Base-by-base conservation (phyloP, 1,140 invertebrate genomes). In the Eriocheir sinensis region DNA sequence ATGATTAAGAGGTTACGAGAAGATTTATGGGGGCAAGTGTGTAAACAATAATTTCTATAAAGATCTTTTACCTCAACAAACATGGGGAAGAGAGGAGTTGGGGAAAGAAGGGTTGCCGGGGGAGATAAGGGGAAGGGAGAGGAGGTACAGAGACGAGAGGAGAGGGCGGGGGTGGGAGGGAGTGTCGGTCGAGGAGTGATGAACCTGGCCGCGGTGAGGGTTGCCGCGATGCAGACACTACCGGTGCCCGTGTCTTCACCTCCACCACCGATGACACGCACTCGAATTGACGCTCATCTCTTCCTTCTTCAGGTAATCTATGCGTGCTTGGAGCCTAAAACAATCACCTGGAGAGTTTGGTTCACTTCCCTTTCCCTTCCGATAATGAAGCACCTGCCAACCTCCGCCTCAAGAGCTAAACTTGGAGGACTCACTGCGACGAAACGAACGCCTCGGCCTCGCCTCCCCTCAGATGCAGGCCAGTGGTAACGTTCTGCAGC, bases 361-460 rank as follows among this genome's bases (percentile, higher is more conserved):
- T 86, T 27, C 27, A 30, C 30, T 89, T 89, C 4, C 27, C 21
- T 88, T 88, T 32, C n/a, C 27, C 27, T 27, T 36, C 0, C n/a
- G 17, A 36, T 92, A 21, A 48, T 92, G 81, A 53, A 83, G 85
- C 79, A 80, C 38, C 80, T 44, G 91, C 91, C 91, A 92, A 48
- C 91, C 40, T 80, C n/a, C 38, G 9, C 91, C 36, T 53, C 91
- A 41, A n/a, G 30, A 44, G 80, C 91, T 92, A 92, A 85, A 85
- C 27, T 92, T 40, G 80, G 91, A 81, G 80, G 91, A 81, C 17
- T 36, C 72, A 21, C 79, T 44, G 80, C 60, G 60, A n/a, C n/a
- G 21, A 72, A 72, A 21, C 60, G n/a, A n/a, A 21, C 60, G n/a
- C 60, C 60, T 21, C 6, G 60, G n/a, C 60, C 27, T 21, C 27